Evolutionary conservation across 2,113 vertebrate genomes (phyloP).

Genomic region (Cinclus cinclus): DNA sequence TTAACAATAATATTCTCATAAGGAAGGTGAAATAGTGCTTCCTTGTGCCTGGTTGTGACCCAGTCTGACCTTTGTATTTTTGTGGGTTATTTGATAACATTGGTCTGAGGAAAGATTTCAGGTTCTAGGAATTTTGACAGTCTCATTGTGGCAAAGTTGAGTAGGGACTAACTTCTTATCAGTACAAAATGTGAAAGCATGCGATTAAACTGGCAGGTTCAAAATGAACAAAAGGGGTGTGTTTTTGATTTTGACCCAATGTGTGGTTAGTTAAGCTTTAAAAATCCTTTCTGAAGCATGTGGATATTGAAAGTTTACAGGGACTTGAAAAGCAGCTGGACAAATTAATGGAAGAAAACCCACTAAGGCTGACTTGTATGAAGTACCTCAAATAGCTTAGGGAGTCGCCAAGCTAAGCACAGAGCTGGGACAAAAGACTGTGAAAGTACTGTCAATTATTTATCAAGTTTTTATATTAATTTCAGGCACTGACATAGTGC

Average conservation of each 20-base stretch:
- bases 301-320: not conserved
- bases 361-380: not conserved
- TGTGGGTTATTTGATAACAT: not conserved
- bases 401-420: not conserved
- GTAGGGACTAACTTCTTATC: not conserved
- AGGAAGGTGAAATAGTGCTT: not conserved
- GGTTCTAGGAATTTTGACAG: not conserved
- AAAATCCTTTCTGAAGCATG: not conserved
- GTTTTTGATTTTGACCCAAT: not conserved
- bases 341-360: not conserved
- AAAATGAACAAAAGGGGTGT: not conserved
- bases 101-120: not conserved
- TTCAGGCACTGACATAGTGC: not conserved
- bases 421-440: not conserved
- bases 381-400: not conserved
- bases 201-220: not conserved
- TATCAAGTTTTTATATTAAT: not conserved
- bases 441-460: not conserved
- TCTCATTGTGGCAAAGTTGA: not conserved
- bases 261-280: not conserved
- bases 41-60: not conserved
- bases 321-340: not conserved
- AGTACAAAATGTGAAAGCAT: not conserved
- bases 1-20: not conserved
- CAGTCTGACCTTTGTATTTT: not conserved